A percentile compares a stretch with the other conserved stretches of the same genome.
Evolutionary conservation across 2,888 invertebrate species (phyloP).

Genomic region (Spodoptera littoralis): DNA sequence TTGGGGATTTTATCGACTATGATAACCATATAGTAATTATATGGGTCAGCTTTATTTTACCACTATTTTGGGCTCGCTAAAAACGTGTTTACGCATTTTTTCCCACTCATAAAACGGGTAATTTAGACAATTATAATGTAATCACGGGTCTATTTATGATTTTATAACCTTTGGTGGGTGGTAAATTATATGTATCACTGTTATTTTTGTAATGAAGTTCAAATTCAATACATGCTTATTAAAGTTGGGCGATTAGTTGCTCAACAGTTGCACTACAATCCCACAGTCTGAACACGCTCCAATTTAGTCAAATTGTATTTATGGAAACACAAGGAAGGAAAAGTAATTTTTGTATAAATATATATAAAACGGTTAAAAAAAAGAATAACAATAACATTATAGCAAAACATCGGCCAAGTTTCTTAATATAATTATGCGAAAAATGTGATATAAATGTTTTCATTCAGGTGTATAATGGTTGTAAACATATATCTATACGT

Average conservation of each 20-base stretch:
- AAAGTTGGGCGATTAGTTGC: constrained; percentile 8
- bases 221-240: background rate
- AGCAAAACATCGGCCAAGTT: constrained; percentile 66
- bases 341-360: constrained; percentile 52
- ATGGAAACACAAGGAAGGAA: constrained; percentile 43
- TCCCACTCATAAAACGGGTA: too few relatives aligned
- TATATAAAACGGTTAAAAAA: constrained; percentile 3
- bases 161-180: too few relatives aligned
- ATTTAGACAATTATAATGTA: too few relatives aligned
- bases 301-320: constrained; percentile 56
- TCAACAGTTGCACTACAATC: constrained; percentile 20
- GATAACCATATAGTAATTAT: constrained; percentile 7
- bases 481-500: constrained; percentile 67
- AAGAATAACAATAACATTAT: constrained; percentile 39
- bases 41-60: constrained; percentile 3
- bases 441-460: constrained; percentile 69
- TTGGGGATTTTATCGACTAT: too few relatives aligned
- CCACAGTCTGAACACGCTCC: constrained; percentile 52
- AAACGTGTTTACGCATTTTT: too few relatives aligned
- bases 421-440: constrained; percentile 69
- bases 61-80: background rate
- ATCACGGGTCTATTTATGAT: too few relatives aligned
- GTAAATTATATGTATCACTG: background rate
- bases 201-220: background rate
- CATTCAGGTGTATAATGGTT: constrained; percentile 68